Base-by-base conservation (phyloP, 53 echinoderm and acorn worm species). In the Paelopatides confundens region DNA sequence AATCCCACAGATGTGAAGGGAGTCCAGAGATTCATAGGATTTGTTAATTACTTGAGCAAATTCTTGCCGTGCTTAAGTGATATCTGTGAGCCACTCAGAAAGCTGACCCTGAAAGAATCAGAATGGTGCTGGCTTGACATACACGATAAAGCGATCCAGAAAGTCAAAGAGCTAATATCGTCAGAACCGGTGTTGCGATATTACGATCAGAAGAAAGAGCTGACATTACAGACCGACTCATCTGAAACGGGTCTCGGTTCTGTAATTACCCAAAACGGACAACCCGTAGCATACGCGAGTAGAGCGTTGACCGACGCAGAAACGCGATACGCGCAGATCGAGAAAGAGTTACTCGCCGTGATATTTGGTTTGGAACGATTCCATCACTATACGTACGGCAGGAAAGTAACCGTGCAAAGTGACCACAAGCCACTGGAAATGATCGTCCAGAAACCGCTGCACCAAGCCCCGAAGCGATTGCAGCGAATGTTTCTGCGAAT, bases 381-480 rank as follows among this genome's bases (percentile, higher is more conserved):
- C 31, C 88, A 87, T 21, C 82, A 91, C 21, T 91, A 82, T 31
- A 82, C 48, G 5, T 62, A 43, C 50, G 85, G 47, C 62, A 85
- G 38, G 65, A 74, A 38, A 35, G 71, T 86, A 3, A 39, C 18
- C 17, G 63, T 76, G 18, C 87, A 87, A 35, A 51, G 17, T 30
- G 77, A 87, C 62, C 87, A 87, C 62, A 87, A 87, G 34, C 91
- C 87, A n/a, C 54, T 91, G 23, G 85, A 86, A 15, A 76, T 66
- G 34, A 90, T 90, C 24, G 48, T 46, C 1, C 36, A 26, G 17
- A 90, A 79, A 35, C 77, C 86, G 5, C 90, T 90, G 14, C 48
- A 86, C 31, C 36, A 21, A 15, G 90, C 85, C 9, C 85, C 86
- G 27, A n/a, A n/a, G n/a, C n/a, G n/a, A n/a, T n/a, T n/a, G n/a